Evolutionary conservation across 2,113 vertebrate species (phyloP), one percentile per base, ranked within the genome.

Genomic region (Electrona antarctica): DNA sequence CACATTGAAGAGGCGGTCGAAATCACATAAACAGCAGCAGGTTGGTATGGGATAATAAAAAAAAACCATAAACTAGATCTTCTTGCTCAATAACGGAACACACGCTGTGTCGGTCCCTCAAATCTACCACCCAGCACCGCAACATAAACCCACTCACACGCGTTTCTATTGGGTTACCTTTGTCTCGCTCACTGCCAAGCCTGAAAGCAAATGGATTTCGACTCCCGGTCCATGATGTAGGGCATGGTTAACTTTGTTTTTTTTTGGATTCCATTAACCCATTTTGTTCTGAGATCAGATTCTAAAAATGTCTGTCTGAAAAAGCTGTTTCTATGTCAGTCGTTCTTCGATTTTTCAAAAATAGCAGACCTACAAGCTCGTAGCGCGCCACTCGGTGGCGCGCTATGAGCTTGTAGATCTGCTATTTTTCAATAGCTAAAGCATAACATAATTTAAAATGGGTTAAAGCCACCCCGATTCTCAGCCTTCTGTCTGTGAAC

Each of bases 61-160:
- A 14, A 57, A 54, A 33, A 52, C 21, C 21, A 58, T 55, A 62
- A 77, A 84, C 50, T 64, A 56, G 68, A 85, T 74, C 68, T 68
- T 48, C 67, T 63, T 57, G 68, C 57, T 28, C 48, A 14, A 68
- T 61, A 67, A 48, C 82, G 65, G 81, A 81, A 79, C 49, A 13
- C 33, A 13, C 62, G 64, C 58, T 72, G 63, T 54, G 28, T 41
- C 29, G 33, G 49, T 21, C 50, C 51, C 60, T 3, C 11, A 11
- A 73, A 45, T 50, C 28, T 14, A 57, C 12, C 78, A 58, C 56
- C 73, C 52, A 57, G 51, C 65, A 60, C n/a, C 54, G 60, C 64
- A 72, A 70, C 79, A 62, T 67, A 60, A 88, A 85, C 84, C 83
- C 68, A 85, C 64, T 88, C 68, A 81, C 57, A 21, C 7, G 2